A percentile compares a stretch with the other conserved stretches of the same genome.
Conservation (phyloP, 2,888 invertebrate genomes). For the Steinernema carpocapsae region DNA sequence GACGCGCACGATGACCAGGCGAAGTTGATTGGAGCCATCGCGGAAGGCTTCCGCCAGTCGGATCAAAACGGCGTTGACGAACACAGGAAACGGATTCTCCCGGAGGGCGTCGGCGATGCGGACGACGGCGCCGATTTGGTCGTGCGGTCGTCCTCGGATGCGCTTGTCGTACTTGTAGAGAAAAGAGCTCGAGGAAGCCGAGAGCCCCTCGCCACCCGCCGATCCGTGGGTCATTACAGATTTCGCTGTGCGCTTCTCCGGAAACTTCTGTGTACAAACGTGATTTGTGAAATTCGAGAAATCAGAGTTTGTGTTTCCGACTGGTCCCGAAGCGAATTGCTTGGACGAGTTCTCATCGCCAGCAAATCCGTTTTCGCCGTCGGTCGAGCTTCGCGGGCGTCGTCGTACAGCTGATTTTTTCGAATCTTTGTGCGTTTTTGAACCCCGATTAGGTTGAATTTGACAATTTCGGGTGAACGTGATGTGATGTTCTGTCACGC, state of each 20-base stretch:
- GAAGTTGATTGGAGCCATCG: slow-evolving; percentile 43
- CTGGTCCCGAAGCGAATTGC: background rate
- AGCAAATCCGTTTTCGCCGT: too few species aligned
- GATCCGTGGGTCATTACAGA: background rate
- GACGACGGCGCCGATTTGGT: slow-evolving; percentile 24
- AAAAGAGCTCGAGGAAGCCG: background rate
- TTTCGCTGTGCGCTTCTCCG: background rate
- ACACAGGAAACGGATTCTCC: slow-evolving; percentile 47
- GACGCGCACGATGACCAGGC: slow-evolving; percentile 44
- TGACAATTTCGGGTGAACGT: too few species aligned
- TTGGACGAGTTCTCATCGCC: too few species aligned
- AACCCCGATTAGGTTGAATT: too few species aligned
- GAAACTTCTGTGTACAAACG: too few species aligned
- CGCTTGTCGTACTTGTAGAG: slow-evolving; percentile 19
- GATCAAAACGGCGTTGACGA: slow-evolving; percentile 48
- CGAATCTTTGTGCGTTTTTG: too few species aligned
- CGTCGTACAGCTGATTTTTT: too few species aligned
- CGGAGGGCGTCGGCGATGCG: slow-evolving; percentile 38
- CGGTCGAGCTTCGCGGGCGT: too few species aligned
- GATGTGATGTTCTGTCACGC: too few species aligned
- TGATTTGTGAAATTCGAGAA: too few species aligned
- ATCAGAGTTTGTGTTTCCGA: background rate
- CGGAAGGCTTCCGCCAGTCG: slow-evolving; percentile 47
- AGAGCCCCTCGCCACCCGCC: background rate
- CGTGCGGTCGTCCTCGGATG: background rate